Base-by-base conservation (phyloP, 2,888 invertebrate species). In the Mythimna loreyi region DNA sequence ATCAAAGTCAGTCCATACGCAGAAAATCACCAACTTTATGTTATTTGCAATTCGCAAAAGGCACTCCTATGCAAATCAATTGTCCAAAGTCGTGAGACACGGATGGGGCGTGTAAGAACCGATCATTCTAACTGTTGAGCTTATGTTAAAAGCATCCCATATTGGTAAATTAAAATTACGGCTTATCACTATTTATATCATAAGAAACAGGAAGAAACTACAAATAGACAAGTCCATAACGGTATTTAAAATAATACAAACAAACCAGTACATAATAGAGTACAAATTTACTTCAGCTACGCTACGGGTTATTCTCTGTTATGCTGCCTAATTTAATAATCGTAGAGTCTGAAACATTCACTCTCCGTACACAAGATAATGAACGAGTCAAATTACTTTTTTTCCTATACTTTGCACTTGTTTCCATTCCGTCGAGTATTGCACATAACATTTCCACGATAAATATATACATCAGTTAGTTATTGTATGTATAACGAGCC, bases 121-220 rank as follows among this genome's bases (percentile, higher is more conserved):
- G 80, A 84, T 64, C 67, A 65, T 80, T 72, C 68, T 77, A 83
- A 86, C 79, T 67, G 87, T 88, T 86, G 89, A 89, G 86, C 88
- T 87, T 84, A 85, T 74, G 60, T 33, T 66, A 83, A 63, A 87
- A 89, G 87, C 87, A 77, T 84, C 81, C 81, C 69, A 82, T 78
- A 78, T 63, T 58, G 75, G 71, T 81, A 74, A 85, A 87, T 72
- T 78, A 86, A 82, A 85, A 82, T 80, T 68, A 80, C 81, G 82
- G 85, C 90, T 90, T 92, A 91, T 69, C 56, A 81, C 87, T 91
- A 89, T 81, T 74, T 75, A 81, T 91, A 90, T 87, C 83, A 86
- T 90, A 91, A 89, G 90, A 92, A 91, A 92, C 90, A 85, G 92
- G 93, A 93, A 92, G 90, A 92, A 85, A 89, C 92, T 92, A 92